Percentiles rank a stretch among this genome's conserved stretches.
Conservation (phyloP, 2,888 invertebrate genomes). For the Phengaris arion region DNA sequence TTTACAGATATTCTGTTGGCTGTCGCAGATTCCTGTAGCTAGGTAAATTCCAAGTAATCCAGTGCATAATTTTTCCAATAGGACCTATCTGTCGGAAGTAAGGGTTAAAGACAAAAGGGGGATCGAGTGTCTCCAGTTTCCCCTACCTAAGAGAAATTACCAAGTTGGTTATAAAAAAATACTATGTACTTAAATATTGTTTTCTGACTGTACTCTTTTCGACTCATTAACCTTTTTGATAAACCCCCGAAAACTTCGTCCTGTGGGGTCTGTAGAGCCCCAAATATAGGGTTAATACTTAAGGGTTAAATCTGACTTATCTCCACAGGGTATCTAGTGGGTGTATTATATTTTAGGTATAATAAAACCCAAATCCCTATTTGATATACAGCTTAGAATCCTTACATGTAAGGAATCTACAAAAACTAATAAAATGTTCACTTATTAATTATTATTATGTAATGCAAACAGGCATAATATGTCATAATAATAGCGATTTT, state of each 20-base stretch:
- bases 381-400: not conserved
- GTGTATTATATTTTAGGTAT: not conserved
- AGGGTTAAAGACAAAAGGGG: too few species aligned
- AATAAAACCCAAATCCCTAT: not conserved
- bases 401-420: too few species aligned
- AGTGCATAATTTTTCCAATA: too few species aligned
- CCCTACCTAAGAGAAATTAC: too few species aligned
- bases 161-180: too few species aligned
- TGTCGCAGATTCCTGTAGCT: too few species aligned
- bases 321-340: not conserved
- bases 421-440: too few species aligned
- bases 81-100: too few species aligned
- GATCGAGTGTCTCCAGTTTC: too few species aligned
- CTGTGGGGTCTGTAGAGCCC: not conserved
- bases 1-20: too few species aligned
- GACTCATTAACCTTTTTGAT: not conserved
- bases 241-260: conserved; percentile 12
- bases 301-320: not conserved
- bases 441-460: too few species aligned
- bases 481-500: not conserved
- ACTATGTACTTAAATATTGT: not conserved
- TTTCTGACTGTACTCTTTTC: not conserved
- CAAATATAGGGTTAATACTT: not conserved
- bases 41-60: too few species aligned
- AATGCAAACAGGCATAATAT: not conserved